Conservation (phyloP, 64 coral and sea anemone genomes). For the Dendronephthya gigantea region DNA sequence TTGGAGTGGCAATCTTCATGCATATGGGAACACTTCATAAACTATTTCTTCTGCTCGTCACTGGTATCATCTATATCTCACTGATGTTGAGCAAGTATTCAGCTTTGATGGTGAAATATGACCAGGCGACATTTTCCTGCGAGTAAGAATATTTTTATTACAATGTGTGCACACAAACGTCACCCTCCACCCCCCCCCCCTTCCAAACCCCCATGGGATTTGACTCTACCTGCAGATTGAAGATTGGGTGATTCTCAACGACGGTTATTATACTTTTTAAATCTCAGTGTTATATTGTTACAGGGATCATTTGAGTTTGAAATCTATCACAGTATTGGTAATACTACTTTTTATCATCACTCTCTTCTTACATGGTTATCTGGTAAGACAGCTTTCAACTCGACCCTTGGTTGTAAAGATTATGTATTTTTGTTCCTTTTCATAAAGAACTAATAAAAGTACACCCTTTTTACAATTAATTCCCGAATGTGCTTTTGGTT, state of each 20-base stretch:
- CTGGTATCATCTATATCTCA: neutral
- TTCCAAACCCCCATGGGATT: too few relatives aligned
- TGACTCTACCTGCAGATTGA: too few relatives aligned
- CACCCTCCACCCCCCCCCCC: too few relatives aligned
- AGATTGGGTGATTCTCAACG: too few relatives aligned
- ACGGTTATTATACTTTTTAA: too few relatives aligned
- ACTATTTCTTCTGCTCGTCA: neutral
- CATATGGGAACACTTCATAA: neutral
- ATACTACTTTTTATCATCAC: neutral
- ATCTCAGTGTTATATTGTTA: neutral
- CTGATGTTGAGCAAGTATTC: neutral
- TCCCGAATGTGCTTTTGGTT: too few relatives aligned
- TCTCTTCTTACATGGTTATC: neutral
- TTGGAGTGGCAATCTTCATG: neutral
- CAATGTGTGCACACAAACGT: too few relatives aligned
- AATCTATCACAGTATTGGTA: neutral
- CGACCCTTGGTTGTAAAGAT: too few relatives aligned
- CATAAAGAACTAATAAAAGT: neutral
- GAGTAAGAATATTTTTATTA: too few relatives aligned
- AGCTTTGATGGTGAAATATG: neutral
- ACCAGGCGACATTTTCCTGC: neutral
- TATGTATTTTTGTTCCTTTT: neutral
- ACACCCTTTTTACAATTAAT: neutral
- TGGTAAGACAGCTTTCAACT: neutral
- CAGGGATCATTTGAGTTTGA: neutral